Evolutionary conservation across 2,888 invertebrate species (phyloP), one percentile per base, ranked within the genome.

Genomic region (Ryuthela nishihirai): DNA sequence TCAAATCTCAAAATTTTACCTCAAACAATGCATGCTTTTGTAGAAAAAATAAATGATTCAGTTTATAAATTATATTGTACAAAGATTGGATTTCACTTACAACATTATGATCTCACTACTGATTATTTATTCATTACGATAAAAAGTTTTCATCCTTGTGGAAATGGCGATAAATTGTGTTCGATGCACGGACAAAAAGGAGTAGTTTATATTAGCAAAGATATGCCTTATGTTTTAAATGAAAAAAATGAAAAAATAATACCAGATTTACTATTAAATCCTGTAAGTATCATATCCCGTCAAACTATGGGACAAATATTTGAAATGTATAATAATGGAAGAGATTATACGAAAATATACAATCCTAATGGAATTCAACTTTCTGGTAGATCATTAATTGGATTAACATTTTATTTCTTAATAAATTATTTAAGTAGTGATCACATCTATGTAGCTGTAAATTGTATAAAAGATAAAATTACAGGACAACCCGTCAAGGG

Each of bases 141-240:
- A 23, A 24, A 35, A 15, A 6, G 12, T n/a, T 24, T 23, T 29
- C 53, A 54, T 18, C 9, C 5, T 15, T 46, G 40, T 18, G 46
- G 53, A 26, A 35, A 29, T 12, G 53, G 53, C 5, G 53, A 54
- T 46, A 54, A 54, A 25, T 17, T 54, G 9, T 53, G 53, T 7
- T 46, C 24, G 24, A 18, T 53, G 9, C 38, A 53, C 15, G 53
- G 53, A 7, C 36, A 36, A n/a, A 36, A 36, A 15, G 36, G 36
- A 6, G 36, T 36, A 15, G 15, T 36, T 12, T n/a, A 5, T 15
- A 36, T 15, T 10, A n/a, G 10, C 15, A n/a, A 36, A n/a, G 15
- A 10, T 5, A n/a, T 36, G 6, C 36, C 36, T n/a, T 5, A 17
- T 10, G 10, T 17, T 6, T 4, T 10, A 17, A 17, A 34, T 10